Percentiles rank a stretch among this genome's conserved stretches.
These are phyloP conservation scores for Rhynchopsitta pachyrhyncha DNA, from an alignment of 2,113 vertebrate genomes.

Conservation along the genomic window DNA sequence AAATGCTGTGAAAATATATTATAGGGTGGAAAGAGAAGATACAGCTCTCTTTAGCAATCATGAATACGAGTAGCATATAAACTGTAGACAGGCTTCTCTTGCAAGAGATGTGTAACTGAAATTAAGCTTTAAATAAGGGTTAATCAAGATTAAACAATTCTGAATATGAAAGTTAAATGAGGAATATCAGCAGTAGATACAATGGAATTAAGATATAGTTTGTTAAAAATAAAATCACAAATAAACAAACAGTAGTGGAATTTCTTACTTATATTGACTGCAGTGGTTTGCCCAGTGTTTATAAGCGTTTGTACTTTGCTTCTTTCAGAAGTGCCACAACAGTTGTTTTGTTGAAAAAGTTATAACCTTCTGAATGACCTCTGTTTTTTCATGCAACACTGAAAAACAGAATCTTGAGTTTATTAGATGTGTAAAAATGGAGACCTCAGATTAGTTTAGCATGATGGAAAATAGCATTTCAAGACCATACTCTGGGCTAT, in stretches of 20 bases:
- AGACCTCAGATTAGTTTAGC: not conserved
- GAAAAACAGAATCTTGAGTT: not conserved
- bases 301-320: not conserved
- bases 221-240: not conserved
- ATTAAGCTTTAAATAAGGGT: not conserved
- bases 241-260: not conserved
- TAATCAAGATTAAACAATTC: not conserved
- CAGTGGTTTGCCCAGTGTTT: not conserved
- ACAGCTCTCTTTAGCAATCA: not conserved
- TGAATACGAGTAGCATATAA: not conserved
- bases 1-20: not conserved
- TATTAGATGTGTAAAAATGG: not conserved
- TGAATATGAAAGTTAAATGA: not conserved
- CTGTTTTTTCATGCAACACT: not conserved
- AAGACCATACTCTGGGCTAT: not conserved
- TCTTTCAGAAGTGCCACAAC: not conserved
- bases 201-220: not conserved
- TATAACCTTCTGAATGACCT: conserved; percentile 24
- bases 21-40: not conserved
- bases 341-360: not conserved
- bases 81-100: not conserved
- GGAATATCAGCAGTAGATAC: not conserved
- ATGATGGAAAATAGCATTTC: conserved; percentile 4
- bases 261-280: not conserved
- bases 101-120: not conserved